These are phyloP conservation scores for Yponomeuta plumbellus DNA, from an alignment of 2,888 invertebrate species.

Conservation along the genomic window DNA sequence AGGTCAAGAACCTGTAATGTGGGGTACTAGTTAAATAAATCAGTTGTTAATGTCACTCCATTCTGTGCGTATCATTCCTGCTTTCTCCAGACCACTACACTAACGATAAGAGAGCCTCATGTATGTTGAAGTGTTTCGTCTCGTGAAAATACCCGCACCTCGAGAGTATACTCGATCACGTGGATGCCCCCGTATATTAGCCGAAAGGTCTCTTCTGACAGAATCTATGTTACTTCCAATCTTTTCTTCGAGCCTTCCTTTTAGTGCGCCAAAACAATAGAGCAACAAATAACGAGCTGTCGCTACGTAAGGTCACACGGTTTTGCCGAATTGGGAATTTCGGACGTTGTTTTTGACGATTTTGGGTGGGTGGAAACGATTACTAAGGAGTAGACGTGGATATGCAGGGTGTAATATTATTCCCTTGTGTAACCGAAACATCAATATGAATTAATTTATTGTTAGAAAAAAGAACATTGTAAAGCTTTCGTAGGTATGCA, in stretches of 20 bases:
- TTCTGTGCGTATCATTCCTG: no score
- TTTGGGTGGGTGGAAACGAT: neutral
- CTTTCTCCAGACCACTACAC: no score
- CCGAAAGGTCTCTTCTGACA: constrained; percentile 13
- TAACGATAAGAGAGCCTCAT: constrained; percentile 40
- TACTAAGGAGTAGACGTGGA: neutral
- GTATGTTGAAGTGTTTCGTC: constrained; percentile 57
- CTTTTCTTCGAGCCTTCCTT: constrained; percentile 4
- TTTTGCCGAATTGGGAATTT: neutral
- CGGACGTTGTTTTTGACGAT: neutral
- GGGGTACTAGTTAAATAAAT: no score
- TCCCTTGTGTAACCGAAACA: no score
- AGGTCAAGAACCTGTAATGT: no score
- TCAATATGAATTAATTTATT: no score
- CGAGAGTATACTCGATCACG: constrained; percentile 13
- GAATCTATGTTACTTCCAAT: constrained; percentile 12
- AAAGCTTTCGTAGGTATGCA: no score
- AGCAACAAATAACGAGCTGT: constrained; percentile 1
- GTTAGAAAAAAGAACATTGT: no score
- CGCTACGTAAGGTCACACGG: neutral
- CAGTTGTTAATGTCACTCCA: no score
- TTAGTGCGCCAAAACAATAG: constrained; percentile 3
- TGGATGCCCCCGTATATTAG: constrained; percentile 10
- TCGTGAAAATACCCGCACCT: constrained; percentile 50
- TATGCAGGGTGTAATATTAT: neutral